Conservation (phyloP, 2,888 invertebrate genomes). For the Clepsis dumicolana region DNA sequence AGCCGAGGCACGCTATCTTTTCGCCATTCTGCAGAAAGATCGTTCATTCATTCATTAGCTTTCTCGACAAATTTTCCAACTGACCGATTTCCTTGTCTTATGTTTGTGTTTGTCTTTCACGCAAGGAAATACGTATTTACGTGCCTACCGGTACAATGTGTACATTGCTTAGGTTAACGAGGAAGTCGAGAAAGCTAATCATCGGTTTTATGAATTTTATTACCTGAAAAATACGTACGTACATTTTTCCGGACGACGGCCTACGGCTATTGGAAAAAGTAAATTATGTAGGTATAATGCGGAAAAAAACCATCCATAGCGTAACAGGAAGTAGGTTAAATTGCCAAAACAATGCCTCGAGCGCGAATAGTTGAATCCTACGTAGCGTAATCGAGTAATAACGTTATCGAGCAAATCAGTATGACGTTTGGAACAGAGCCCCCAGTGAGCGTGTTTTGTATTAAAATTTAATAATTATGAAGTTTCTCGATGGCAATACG, state of each 20-base stretch:
- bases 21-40: slow-evolving; percentile 2
- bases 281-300: no score
- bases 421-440: no score
- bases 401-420: no score
- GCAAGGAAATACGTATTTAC: neutral
- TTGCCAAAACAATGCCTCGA: no score
- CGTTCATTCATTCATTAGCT: slow-evolving; percentile 27
- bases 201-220: neutral
- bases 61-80: slow-evolving; percentile 24
- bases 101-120: neutral
- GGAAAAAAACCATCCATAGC: no score
- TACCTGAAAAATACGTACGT: neutral
- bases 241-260: neutral
- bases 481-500: no score
- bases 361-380: no score
- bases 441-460: no score
- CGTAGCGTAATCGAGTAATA: no score
- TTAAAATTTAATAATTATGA: no score
- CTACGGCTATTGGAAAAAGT: neutral
- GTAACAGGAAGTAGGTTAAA: no score
- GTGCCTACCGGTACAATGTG: neutral
- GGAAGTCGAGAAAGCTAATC: neutral
- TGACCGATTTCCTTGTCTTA: neutral
- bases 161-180: neutral
- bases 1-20: slow-evolving; percentile 23